These are phyloP conservation scores for Embidobia sp. DNA, from an alignment of 2,888 invertebrate genomes.

Conservation along the genomic window DNA sequence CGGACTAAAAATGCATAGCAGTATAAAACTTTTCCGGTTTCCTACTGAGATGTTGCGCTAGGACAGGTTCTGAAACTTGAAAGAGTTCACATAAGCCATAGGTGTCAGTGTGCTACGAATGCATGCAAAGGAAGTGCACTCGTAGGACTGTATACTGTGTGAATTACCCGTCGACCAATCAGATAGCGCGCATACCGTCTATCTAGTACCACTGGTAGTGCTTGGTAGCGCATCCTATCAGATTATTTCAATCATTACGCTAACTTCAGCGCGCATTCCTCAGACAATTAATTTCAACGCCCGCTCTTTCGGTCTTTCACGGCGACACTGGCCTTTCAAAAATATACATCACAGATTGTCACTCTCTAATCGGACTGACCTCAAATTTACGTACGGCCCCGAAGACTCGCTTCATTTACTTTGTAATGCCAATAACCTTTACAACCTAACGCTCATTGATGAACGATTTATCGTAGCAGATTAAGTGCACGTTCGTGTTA, in stretches of 20 bases:
- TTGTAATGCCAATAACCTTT: too few relatives aligned
- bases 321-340: too few relatives aligned
- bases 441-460: too few relatives aligned
- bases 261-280: conserved; percentile 2
- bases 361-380: too few relatives aligned
- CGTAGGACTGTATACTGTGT: conserved; percentile 51
- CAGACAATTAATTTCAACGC: conserved; percentile 14
- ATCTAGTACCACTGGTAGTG: conserved; percentile 38
- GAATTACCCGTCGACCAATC: conserved; percentile 58
- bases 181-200: conserved; percentile 37
- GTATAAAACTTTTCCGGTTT: conserved; percentile 56
- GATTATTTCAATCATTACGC: conserved; percentile 47
- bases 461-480: too few relatives aligned
- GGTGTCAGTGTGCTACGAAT: conserved; percentile 47
- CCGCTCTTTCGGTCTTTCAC: too few relatives aligned
- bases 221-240: conserved; percentile 38
- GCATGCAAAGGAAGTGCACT: conserved; percentile 56
- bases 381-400: too few relatives aligned
- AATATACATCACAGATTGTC: too few relatives aligned
- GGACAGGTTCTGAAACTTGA: conserved; percentile 62
- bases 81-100: conserved; percentile 56
- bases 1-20: conserved; percentile 18
- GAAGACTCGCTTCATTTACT: too few relatives aligned
- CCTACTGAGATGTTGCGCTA: conserved; percentile 36
- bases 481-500: too few relatives aligned